These are phyloP conservation scores for Xanthia togata DNA, from an alignment of 2,888 invertebrate genomes.

Conservation along the genomic window DNA sequence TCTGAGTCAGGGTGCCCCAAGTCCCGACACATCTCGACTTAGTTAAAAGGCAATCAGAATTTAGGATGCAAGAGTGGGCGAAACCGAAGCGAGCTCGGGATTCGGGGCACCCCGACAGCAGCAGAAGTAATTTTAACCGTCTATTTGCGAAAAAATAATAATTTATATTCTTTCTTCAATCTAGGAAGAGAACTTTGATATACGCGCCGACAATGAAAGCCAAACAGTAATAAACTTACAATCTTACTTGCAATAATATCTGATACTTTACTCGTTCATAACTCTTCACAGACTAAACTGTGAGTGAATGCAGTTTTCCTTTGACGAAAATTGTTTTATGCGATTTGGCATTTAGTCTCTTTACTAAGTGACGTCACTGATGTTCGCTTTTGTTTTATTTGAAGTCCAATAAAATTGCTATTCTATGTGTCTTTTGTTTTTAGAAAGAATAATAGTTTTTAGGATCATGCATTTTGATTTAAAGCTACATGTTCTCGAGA, in stretches of 20 bases:
- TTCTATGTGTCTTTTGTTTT: conserved; percentile 24
- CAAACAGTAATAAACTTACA: conserved; percentile 14
- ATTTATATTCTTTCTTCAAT: neutral
- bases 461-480: conserved; percentile 15
- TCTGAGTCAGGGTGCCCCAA: too few species aligned
- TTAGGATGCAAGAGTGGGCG: too few species aligned
- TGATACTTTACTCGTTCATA: conserved; percentile 27
- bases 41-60: too few species aligned
- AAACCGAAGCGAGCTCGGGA: too few species aligned
- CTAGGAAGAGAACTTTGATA: conserved; percentile 5
- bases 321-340: conserved; percentile 8
- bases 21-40: too few species aligned
- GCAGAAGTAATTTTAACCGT: too few species aligned
- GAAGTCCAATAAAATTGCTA: conserved; percentile 22
- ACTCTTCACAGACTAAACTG: neutral
- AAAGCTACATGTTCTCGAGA: neutral
- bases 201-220: neutral
- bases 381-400: conserved; percentile 22
- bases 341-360: conserved; percentile 8
- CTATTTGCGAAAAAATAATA: too few species aligned
- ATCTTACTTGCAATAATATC: conserved; percentile 34
- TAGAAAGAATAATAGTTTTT: conserved; percentile 12
- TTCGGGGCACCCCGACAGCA: too few species aligned
- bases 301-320: conserved; percentile 27
- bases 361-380: conserved; percentile 32